A percentile compares a stretch with the other conserved stretches of the same genome.
Conservation (phyloP, 2,113 vertebrate genomes). For the Apodemus sylvaticus region DNA sequence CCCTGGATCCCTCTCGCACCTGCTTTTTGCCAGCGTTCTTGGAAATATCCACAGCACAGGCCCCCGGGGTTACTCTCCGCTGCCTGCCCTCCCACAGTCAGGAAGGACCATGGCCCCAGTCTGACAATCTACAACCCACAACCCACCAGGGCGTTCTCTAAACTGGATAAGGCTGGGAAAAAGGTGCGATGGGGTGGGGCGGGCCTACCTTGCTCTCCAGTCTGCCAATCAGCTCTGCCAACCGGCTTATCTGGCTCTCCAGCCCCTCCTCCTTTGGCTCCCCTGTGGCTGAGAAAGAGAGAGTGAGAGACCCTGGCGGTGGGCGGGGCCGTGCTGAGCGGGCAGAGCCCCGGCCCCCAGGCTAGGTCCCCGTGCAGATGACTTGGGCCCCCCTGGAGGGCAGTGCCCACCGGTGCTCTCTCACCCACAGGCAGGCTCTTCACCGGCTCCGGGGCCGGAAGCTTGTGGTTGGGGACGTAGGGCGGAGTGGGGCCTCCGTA, state of each 20-base stretch:
- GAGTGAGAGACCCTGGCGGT: fast-evolving
- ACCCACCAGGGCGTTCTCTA: no score
- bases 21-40: background rate
- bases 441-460: slow-evolving; percentile 86
- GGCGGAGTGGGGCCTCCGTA: slow-evolving; percentile 86
- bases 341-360: background rate
- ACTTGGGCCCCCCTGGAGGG: background rate
- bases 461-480: slow-evolving; percentile 89
- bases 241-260: slow-evolving; percentile 93
- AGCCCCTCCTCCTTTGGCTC: slow-evolving; percentile 93
- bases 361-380: background rate
- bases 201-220: slow-evolving; percentile 95
- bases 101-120: background rate
- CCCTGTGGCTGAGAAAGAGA: slow-evolving; percentile 78
- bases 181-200: background rate
- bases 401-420: background rate
- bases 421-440: slow-evolving; percentile 89
- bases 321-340: no score
- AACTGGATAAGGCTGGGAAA: fast-evolving
- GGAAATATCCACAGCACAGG: fast-evolving
- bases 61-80: background rate
- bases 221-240: slow-evolving; percentile 94
- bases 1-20: fast-evolving
- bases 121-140: background rate
- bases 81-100: no score